Evolutionary conservation across 2,888 invertebrate species (phyloP), one percentile per base, ranked within the genome.

Genomic region (Microplitis manilae): DNA sequence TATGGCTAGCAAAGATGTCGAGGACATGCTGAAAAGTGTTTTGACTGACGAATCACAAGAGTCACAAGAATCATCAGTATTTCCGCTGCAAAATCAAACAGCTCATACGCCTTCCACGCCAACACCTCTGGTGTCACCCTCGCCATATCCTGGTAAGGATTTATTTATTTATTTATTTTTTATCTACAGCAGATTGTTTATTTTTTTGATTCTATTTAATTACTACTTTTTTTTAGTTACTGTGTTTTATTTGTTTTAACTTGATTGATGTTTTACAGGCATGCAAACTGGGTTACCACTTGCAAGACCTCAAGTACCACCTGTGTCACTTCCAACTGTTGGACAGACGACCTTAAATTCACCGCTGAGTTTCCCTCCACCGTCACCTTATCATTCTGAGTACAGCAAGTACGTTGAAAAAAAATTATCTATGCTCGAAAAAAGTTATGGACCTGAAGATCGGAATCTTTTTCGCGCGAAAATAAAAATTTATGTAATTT

Each of bases 1-100:
- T 84, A 97, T 97, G 93, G 96, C 97, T 90, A 94, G 95, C 86
- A 96, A 96, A 89, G 97, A 97, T 84, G 96, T 97, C 1, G 97
- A 97, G 86, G 97, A 97, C 89, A 95, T 97, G 86, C 96, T 97
- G 90, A 96, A 97, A 91, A 96, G 95, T 67, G 96, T 97, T 78
- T 92, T 96, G 76, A 96, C 95, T n/a, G 95, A 95, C 86, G 95
- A 96, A 87, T 94, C 94, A 8, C 93, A 95, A 91, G 95, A 95
- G 88, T 94, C 95, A 1, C 95, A 95, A 89, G 95, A 95, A 86
- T 94, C 94, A 64, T 93, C 93, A 1, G 92, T 92, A 71, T 92
- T 93, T 82, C 85, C 87, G 77, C 86, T 87, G 68, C 88, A 87
- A 84, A 80, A 87, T 62, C 85, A 87, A 81, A 81, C 88, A 61